Evolutionary conservation across 2,113 vertebrate genomes (phyloP), one percentile per base, ranked within the genome.

Genomic region (Cheirogaleus medius): DNA sequence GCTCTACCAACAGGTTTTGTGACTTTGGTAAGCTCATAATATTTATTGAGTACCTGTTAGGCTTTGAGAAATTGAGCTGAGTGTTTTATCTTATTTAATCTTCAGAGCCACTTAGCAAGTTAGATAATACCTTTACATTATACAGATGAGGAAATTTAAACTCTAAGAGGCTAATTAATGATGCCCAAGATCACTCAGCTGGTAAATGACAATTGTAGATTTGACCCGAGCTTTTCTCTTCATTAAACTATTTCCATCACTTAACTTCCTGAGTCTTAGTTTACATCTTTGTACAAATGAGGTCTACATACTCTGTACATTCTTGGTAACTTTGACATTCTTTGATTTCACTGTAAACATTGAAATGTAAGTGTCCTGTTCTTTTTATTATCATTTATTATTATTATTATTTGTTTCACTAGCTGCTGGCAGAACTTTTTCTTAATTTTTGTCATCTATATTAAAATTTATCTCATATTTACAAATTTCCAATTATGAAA

Each of bases 391-490:
- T 25, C 20, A 58, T 54, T 54, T 54, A 54, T 21, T 15, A 37
- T n/a, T 52, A 56, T n/a, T 69, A 56, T 7, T 63, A n/a, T 60
- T 44, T 29, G 34, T 34, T 84, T 84, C 47, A 37, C 37, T 90
- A 37, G 21, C 56, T 76, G 23, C 56, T 74, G 21, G 44, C 6
- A 58, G 42, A 64, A 20, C 66, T 60, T 94, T 91, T 87, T n/a
- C 49, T 96, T 77, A 44, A 71, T 66, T 85, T 85, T 27, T 76
- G 8, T 84, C 92, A 34, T 73, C 34, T 84, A 6, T 37, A 69
- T 64, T 71, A 87, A 49, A 78, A 84, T 88, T 83, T 63, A 83
- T 64, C 47, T 96, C 47, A 76, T 23, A 81, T 69, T 92, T 96
- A 58, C 27, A 63, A 63, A 29, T 63, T 29, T 63, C n/a, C 21